Evolutionary conservation across 2,888 invertebrate species (phyloP).

Genomic region (Hypomecis punctinalis): DNA sequence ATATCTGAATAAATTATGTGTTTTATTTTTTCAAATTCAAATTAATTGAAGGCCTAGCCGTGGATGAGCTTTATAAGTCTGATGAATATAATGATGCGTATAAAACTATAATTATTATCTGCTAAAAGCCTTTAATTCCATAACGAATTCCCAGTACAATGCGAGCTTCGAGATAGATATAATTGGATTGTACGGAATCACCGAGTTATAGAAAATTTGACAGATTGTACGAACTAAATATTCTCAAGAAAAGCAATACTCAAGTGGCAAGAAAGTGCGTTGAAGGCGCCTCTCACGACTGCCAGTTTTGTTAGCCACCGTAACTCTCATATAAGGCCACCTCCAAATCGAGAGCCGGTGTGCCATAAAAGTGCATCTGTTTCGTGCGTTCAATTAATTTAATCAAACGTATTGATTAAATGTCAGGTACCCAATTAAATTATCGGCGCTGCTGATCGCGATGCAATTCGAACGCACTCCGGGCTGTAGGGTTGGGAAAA

Average conservation of each 20-base stretch:
- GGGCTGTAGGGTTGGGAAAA: constrained; percentile 32
- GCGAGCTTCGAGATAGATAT: constrained; percentile 30
- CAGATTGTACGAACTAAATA: not conserved
- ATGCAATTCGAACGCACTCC: constrained; percentile 58
- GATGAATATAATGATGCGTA: not conserved
- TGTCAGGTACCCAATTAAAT: constrained; percentile 81
- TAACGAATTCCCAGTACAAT: constrained; percentile 13
- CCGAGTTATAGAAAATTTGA: not conserved
- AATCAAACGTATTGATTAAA: constrained; percentile 80
- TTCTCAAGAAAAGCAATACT: not conserved
- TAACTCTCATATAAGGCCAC: constrained; percentile 32
- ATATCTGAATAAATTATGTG: too few relatives aligned
- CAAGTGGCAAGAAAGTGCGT: not conserved
- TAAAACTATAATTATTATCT: constrained; percentile 10
- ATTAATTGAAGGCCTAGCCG: too few relatives aligned
- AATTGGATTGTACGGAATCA: constrained; percentile 33
- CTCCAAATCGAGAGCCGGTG: constrained; percentile 56
- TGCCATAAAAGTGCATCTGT: constrained; percentile 73
- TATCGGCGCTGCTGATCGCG: constrained; percentile 64
- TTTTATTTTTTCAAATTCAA: too few relatives aligned
- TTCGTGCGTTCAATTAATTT: constrained; percentile 76
- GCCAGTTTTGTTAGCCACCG: not conserved
- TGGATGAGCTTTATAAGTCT: too few relatives aligned
- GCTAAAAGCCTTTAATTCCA: constrained; percentile 11
- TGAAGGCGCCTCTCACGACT: not conserved